Conservation (phyloP, 2,888 invertebrate species). For the Cheilosia soror region DNA sequence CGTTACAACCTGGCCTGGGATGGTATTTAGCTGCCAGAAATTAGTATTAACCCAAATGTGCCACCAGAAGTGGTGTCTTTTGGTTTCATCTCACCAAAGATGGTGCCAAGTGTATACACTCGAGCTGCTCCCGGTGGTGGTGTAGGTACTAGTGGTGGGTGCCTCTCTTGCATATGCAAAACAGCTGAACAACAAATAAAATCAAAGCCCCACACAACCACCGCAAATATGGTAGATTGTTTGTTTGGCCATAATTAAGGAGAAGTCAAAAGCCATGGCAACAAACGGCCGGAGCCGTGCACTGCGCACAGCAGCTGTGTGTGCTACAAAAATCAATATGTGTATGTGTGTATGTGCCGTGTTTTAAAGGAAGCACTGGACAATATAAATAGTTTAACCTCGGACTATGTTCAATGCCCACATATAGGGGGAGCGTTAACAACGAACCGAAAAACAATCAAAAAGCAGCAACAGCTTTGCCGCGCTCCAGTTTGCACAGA, state of each 20-base stretch:
- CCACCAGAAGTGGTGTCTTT: conserved; percentile 66
- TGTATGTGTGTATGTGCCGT: conserved; percentile 28
- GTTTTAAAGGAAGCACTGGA: conserved; percentile 68
- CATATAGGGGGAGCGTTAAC: conserved; percentile 55
- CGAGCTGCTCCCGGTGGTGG: conserved; percentile 21
- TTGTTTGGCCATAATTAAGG: conserved; percentile 71
- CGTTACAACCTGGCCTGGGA: conserved; percentile 42
- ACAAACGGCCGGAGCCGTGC: conserved; percentile 23
- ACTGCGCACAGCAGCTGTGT: conserved; percentile 31
- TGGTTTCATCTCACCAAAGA: conserved; percentile 70
- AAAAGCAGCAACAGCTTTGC: conserved; percentile 26
- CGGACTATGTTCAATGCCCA: conserved; percentile 72
- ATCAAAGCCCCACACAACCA: conserved; percentile 54
- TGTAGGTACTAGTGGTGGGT: conserved; percentile 43
- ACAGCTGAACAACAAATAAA: conserved; percentile 39
- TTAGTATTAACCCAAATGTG: conserved; percentile 73
- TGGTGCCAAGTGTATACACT: conserved; percentile 52
- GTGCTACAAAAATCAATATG: conserved; percentile 58
- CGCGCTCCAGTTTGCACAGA: conserved; percentile 60
- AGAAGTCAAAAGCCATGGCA: conserved; percentile 73
- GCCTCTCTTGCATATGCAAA: conserved; percentile 44
- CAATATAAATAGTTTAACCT: conserved; percentile 74
- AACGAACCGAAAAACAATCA: conserved; percentile 50
- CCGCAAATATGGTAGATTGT: conserved; percentile 68
- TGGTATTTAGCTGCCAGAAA: conserved; percentile 71